Conservation (phyloP, 2,113 vertebrate genomes). For the Pseudolaguvia tuberculata region DNA sequence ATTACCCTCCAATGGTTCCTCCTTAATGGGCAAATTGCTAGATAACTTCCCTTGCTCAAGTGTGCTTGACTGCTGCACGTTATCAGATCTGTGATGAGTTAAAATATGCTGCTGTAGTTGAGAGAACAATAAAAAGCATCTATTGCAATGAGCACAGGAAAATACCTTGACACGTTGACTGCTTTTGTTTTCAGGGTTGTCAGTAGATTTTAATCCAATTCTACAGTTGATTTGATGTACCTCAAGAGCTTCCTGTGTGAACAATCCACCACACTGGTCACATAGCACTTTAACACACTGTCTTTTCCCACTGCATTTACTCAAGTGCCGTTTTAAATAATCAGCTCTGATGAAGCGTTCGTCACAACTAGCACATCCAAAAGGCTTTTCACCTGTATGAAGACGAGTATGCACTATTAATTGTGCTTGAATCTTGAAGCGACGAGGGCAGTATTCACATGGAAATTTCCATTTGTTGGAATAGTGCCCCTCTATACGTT, state of each 20-base stretch:
- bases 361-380: conserved; percentile 62
- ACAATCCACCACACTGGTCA: conserved; percentile 61
- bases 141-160: conserved; percentile 68
- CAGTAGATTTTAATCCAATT: conserved; percentile 13
- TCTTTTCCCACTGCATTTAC: conserved; percentile 55
- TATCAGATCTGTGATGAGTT: conserved; percentile 60
- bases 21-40: conserved; percentile 54
- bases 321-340: conserved; percentile 64
- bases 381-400: conserved; percentile 71
- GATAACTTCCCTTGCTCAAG: conserved; percentile 58
- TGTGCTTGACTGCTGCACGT: conserved; percentile 27
- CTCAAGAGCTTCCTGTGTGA: conserved; percentile 45
- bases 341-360: conserved; percentile 67
- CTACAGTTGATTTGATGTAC: conserved; percentile 54
- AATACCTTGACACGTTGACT: conserved; percentile 55
- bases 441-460: conserved; percentile 64
- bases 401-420: conserved; percentile 59
- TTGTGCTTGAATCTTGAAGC: conserved; percentile 55
- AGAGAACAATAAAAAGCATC: conserved; percentile 69
- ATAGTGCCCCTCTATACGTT: conserved; percentile 56
- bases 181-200: conserved; percentile 26
- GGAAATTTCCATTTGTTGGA: conserved; percentile 54
- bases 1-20: conserved; percentile 57
- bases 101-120: conserved; percentile 73
- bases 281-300: conserved; percentile 48